Evolutionary conservation across 2,797 vertebrate species (phyloP).

Genomic region (Intellagama lesueurii): DNA sequence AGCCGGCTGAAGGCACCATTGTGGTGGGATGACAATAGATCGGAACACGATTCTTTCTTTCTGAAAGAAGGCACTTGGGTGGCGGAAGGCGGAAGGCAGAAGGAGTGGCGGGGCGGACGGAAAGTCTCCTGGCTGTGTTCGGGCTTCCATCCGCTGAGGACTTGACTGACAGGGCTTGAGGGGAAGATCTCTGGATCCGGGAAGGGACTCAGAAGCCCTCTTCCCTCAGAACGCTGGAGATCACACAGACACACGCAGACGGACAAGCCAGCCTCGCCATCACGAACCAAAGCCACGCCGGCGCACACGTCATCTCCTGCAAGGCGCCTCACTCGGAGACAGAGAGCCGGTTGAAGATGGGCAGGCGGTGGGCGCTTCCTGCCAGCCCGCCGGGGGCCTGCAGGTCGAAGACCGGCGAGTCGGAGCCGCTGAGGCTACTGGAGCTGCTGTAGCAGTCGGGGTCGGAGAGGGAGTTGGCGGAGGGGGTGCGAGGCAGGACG

Average conservation of each 20-base stretch:
- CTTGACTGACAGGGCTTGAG: neutral
- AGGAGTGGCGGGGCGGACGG: too few species aligned
- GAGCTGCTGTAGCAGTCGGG: conserved; percentile 87
- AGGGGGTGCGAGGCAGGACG: conserved; percentile 82
- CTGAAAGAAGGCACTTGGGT: neutral
- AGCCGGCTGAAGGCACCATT: neutral
- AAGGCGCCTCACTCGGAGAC: conserved; percentile 80
- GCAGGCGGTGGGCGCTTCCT: conserved; percentile 78
- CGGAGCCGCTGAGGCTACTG: conserved; percentile 82
- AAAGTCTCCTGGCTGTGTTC: neutral
- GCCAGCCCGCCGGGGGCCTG: conserved; percentile 41
- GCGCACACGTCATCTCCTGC: too few species aligned
- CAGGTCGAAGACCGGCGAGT: conserved; percentile 84
- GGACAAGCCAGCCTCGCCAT: neutral
- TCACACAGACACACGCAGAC: neutral
- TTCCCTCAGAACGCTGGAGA: too few species aligned
- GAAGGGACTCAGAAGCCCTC: too few species aligned
- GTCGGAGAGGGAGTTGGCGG: conserved; percentile 85
- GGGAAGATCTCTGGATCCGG: neutral
- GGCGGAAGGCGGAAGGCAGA: neutral
- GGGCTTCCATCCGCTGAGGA: neutral
- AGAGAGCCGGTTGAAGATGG: conserved; percentile 86
- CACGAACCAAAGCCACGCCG: neutral
- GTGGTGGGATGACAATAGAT: neutral
- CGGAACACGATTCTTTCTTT: too few species aligned